Percentiles rank a stretch among this genome's conserved stretches.
phyloP scores from a whole-genome alignment of 1,140 invertebrate species.

The Megalopta genalis region DNA sequence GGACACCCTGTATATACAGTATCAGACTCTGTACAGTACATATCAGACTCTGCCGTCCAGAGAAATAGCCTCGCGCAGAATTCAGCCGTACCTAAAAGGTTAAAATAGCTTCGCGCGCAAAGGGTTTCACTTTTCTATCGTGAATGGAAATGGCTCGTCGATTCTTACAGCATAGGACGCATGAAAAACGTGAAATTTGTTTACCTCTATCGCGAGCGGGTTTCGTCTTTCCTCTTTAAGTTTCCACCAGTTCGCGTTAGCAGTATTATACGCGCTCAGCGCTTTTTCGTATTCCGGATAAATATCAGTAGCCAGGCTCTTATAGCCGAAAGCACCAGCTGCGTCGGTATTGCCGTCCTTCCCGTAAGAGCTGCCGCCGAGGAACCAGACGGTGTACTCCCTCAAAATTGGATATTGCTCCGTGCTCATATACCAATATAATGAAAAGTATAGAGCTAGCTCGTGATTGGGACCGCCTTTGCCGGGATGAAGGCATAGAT shows the following conservation, averaged over 20 bases:
- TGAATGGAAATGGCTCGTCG: neutral
- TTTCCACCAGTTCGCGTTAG: conserved; percentile 37
- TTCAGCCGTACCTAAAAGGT: too few species aligned
- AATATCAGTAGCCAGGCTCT: conserved; percentile 58
- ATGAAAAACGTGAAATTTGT: neutral
- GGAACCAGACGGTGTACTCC: conserved; percentile 69
- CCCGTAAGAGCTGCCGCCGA: conserved; percentile 60
- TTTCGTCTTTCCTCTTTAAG: conserved; percentile 41
- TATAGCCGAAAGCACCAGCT: conserved; percentile 67
- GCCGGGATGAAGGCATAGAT: conserved; percentile 75
- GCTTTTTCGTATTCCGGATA: conserved; percentile 60
- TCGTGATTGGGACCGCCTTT: conserved; percentile 86
- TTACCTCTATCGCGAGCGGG: conserved; percentile 49
- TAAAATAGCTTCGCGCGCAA: too few species aligned
- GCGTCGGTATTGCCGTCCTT: conserved; percentile 62
- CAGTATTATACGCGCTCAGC: conserved; percentile 5
- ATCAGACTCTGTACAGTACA: too few species aligned
- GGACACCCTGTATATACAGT: too few species aligned
- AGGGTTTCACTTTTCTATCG: too few species aligned
- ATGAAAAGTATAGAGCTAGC: conserved; percentile 81
- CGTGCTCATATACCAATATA: conserved; percentile 72
- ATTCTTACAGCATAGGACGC: too few species aligned
- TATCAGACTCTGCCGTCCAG: too few species aligned
- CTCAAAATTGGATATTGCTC: conserved; percentile 65
- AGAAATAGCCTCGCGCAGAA: too few species aligned